A percentile compares a stretch with the other conserved stretches of the same genome.
Conservation (phyloP, 2,113 vertebrate genomes). For the Aspidoscelis tigris region DNA sequence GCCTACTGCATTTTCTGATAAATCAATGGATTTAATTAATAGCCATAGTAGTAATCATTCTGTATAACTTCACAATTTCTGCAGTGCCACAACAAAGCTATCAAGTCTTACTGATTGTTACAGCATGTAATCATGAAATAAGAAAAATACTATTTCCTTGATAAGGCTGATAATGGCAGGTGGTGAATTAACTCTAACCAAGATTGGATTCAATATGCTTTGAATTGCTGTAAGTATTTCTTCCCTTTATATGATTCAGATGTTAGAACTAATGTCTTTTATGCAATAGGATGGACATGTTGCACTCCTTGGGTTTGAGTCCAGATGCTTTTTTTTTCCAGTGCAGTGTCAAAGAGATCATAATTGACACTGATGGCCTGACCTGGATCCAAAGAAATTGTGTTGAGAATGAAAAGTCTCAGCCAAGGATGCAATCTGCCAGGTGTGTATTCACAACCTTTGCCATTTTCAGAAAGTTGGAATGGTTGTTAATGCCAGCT, state of each 20-base stretch:
- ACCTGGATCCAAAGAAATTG: constrained; percentile 20
- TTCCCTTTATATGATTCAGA: not conserved
- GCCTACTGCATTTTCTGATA: no score
- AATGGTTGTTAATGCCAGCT: constrained; percentile 22
- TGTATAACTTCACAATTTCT: no score
- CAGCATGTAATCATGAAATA: not conserved
- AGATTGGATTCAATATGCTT: not conserved
- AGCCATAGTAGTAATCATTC: no score
- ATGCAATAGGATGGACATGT: not conserved
- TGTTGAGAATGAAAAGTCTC: constrained; percentile 16
- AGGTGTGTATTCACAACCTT: constrained; percentile 22
- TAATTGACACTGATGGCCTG: constrained; percentile 11
- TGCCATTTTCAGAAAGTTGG: constrained; percentile 20
- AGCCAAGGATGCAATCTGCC: constrained; percentile 20
- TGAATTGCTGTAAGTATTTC: not conserved
- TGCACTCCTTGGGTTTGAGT: not conserved
- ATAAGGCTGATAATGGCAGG: not conserved
- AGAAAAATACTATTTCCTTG: not conserved
- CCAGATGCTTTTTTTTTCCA: not conserved
- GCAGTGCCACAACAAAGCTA: no score
- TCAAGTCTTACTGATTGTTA: no score
- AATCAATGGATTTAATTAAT: no score
- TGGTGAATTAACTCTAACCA: no score
- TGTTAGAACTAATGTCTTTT: not conserved
- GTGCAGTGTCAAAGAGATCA: constrained; percentile 1